phyloP scores from a whole-genome alignment of 1,140 invertebrate species.

The Musca vetustissima region DNA sequence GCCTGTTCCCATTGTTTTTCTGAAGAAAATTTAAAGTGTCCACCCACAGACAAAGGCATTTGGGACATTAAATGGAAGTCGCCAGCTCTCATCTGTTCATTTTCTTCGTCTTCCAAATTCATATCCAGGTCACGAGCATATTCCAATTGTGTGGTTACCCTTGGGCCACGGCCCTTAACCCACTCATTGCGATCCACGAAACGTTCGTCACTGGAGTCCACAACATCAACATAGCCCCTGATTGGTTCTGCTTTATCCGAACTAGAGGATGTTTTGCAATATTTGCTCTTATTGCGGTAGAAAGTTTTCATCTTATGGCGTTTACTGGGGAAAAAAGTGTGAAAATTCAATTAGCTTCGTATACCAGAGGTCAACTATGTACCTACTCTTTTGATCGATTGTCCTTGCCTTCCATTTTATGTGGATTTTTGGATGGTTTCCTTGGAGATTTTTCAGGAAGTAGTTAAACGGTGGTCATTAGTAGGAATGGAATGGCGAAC shows the following conservation, averaged over 20 bases:
- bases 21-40: conserved; percentile 45
- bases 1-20: conserved; percentile 48
- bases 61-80: conserved; percentile 46
- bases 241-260: conserved; percentile 34
- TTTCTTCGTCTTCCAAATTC: conserved; percentile 38
- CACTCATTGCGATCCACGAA: conserved; percentile 37
- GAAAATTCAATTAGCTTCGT: neutral
- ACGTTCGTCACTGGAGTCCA: conserved; percentile 50
- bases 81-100: conserved; percentile 44
- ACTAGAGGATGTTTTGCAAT: conserved; percentile 41
- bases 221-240: conserved; percentile 48
- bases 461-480: no score
- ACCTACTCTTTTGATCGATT: conserved; percentile 53
- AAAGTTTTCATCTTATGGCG: conserved; percentile 46
- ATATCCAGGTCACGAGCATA: conserved; percentile 35
- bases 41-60: conserved; percentile 41
- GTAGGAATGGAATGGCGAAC: no score
- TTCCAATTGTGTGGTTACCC: neutral
- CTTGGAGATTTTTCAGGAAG: neutral
- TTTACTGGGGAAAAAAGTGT: conserved; percentile 32
- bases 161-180: conserved; percentile 27
- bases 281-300: conserved; percentile 31
- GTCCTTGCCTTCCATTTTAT: conserved; percentile 47
- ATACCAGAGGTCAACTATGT: conserved; percentile 27
- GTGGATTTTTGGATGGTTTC: neutral